These are phyloP conservation scores for Oscheius sp. DNA, from an alignment of 1,140 invertebrate species.

Conservation along the genomic window DNA sequence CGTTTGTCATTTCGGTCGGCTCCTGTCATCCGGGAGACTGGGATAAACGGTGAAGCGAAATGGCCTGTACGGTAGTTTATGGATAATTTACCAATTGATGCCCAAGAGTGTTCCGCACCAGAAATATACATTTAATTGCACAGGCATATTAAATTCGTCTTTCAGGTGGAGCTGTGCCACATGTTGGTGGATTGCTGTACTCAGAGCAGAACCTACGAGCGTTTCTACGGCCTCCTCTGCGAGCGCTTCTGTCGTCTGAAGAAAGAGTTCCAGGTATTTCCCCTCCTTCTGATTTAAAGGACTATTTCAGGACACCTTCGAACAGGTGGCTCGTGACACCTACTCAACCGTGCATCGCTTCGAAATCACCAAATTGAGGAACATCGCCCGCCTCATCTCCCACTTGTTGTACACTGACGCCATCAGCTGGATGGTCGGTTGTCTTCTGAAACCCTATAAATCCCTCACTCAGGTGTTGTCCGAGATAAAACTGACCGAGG, in stretches of 20 bases:
- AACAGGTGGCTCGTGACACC: slow-evolving; percentile 90
- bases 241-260: slow-evolving; percentile 87
- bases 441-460: not conserved
- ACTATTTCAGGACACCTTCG: slow-evolving; percentile 75
- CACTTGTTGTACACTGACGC: slow-evolving; percentile 94
- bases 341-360: slow-evolving; percentile 85
- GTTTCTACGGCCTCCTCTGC: slow-evolving; percentile 91
- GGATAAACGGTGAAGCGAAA: too few species aligned
- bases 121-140: too few species aligned
- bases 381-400: slow-evolving; percentile 95
- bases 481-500: slow-evolving; percentile 86
- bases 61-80: too few species aligned
- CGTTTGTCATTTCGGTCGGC: too few species aligned
- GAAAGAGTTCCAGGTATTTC: slow-evolving; percentile 72
- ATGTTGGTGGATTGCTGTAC: slow-evolving; percentile 99
- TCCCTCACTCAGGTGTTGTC: slow-evolving; percentile 67
- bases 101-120: too few species aligned
- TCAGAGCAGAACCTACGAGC: slow-evolving; percentile 95
- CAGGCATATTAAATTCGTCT: slow-evolving; percentile 28
- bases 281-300: not conserved
- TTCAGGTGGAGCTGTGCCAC: slow-evolving; percentile 81
- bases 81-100: too few species aligned
- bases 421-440: slow-evolving; percentile 73
- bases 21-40: too few species aligned
- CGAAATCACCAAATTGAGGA: slow-evolving; percentile 93